Percentiles rank a stretch among this genome's conserved stretches.
Conservation (phyloP, 2,113 vertebrate species). For the Myotis brandtii region DNA sequence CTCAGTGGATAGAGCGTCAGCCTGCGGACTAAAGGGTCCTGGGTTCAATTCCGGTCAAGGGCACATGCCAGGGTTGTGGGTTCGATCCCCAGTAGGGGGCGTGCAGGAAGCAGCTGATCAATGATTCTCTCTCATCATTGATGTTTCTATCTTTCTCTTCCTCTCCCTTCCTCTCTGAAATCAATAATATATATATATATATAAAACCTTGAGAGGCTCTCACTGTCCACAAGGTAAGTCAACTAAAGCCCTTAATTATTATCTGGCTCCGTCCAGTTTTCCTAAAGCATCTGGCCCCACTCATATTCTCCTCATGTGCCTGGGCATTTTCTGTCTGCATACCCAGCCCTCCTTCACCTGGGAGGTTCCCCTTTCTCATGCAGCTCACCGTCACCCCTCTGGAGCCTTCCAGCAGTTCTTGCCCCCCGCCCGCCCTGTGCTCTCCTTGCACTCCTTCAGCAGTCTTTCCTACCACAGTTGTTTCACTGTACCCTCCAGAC, state of each 20-base stretch:
- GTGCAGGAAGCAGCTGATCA: no score
- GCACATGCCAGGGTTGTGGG: no score
- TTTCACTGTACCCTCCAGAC: background rate
- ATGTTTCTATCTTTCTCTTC: no score
- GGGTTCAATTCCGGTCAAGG: no score
- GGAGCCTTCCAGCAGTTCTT: background rate
- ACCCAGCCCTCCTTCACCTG: background rate
- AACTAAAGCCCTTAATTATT: background rate
- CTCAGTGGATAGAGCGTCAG: no score
- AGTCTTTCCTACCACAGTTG: background rate
- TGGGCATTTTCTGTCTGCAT: background rate
- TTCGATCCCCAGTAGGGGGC: no score
- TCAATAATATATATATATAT: no score
- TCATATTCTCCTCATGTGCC: rapidly evolving
- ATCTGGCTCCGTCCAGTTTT: background rate
- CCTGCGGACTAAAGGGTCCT: no score
- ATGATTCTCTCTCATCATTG: no score
- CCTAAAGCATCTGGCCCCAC: background rate
- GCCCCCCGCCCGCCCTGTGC: rapidly evolving
- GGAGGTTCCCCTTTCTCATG: background rate
- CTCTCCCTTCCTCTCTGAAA: no score
- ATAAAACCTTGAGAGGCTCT: background rate
- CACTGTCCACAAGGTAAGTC: background rate
- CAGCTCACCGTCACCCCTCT: background rate
- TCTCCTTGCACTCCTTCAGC: background rate